A percentile compares a stretch with the other conserved stretches of the same genome.
phyloP scores from a whole-genome alignment of 2,888 invertebrate genomes.

The Polymixis flavicincta region DNA sequence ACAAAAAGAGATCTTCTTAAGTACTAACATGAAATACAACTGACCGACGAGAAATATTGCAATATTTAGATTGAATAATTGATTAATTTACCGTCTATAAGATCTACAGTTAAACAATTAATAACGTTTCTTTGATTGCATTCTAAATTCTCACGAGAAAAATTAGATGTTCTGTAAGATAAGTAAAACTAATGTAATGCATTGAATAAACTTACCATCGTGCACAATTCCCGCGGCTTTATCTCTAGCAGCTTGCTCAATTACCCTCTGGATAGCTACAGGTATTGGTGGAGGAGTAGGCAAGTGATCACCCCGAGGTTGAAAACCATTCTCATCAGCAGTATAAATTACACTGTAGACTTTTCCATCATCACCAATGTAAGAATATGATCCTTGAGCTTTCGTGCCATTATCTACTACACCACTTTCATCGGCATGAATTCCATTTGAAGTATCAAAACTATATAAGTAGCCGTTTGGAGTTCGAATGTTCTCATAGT shows the following conservation, averaged over 20 bases:
- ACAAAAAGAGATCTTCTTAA: constrained; percentile 19
- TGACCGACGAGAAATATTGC: constrained; percentile 7
- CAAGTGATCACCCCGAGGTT: constrained; percentile 82
- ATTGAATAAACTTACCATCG: constrained; percentile 75
- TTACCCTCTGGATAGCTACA: constrained; percentile 80
- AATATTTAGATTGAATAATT: constrained; percentile 42
- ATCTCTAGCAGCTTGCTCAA: constrained; percentile 79
- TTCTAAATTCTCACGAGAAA: constrained; percentile 22
- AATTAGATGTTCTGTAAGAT: constrained; percentile 1
- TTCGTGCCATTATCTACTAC: constrained; percentile 79
- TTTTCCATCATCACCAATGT: constrained; percentile 85
- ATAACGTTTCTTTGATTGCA: constrained; percentile 23
- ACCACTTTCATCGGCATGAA: constrained; percentile 83
- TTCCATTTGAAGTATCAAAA: constrained; percentile 85
- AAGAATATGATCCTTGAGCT: constrained; percentile 83
- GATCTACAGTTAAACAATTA: constrained; percentile 1
- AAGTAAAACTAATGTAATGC: not conserved
- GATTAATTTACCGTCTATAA: constrained; percentile 6
- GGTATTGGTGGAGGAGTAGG: constrained; percentile 86
- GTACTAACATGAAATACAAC: constrained; percentile 12
- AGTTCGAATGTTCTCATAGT: constrained; percentile 76
- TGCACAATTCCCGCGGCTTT: constrained; percentile 78
- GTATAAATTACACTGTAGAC: constrained; percentile 79
- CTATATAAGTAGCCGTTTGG: constrained; percentile 81
- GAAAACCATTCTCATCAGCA: constrained; percentile 86